phyloP scores from a whole-genome alignment of 2,888 invertebrate species.

The Pandemis corylana region DNA sequence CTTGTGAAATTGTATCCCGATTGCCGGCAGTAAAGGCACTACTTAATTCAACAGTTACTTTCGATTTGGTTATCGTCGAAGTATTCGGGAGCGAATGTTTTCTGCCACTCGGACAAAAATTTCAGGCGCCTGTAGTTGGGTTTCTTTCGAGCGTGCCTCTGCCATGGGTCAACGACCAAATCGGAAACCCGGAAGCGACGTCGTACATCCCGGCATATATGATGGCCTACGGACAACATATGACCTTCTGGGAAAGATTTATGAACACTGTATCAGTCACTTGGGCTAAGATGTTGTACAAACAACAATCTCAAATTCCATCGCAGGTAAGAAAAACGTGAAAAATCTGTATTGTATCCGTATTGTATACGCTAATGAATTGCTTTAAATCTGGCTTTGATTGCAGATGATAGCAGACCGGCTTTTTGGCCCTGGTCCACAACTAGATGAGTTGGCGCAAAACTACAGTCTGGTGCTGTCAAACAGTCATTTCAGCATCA shows the following conservation, averaged over 20 bases:
- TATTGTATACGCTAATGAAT: background rate
- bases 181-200: conserved; percentile 85
- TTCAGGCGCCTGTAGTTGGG: conserved; percentile 82
- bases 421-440: conserved; percentile 79
- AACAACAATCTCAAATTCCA: conserved; percentile 72
- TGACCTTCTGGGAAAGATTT: conserved; percentile 80
- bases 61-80: conserved; percentile 77
- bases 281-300: conserved; percentile 72
- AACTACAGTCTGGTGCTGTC: conserved; percentile 83
- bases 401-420: conserved; percentile 75
- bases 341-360: background rate
- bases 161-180: conserved; percentile 83
- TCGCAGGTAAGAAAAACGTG: conserved; percentile 65
- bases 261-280: conserved; percentile 74
- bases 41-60: conserved; percentile 67
- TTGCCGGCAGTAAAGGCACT: conserved; percentile 70
- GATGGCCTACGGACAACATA: conserved; percentile 76
- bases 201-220: conserved; percentile 85
- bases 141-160: conserved; percentile 81
- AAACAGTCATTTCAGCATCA: conserved; percentile 85
- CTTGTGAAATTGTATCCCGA: conserved; percentile 74
- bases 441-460: conserved; percentile 71
- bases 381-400: background rate
- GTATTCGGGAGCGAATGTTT: conserved; percentile 86
- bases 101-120: conserved; percentile 81